Evolutionary conservation across 2,113 vertebrate genomes (phyloP), one percentile per base, ranked within the genome.

Genomic region (Corythaixoides concolor): DNA sequence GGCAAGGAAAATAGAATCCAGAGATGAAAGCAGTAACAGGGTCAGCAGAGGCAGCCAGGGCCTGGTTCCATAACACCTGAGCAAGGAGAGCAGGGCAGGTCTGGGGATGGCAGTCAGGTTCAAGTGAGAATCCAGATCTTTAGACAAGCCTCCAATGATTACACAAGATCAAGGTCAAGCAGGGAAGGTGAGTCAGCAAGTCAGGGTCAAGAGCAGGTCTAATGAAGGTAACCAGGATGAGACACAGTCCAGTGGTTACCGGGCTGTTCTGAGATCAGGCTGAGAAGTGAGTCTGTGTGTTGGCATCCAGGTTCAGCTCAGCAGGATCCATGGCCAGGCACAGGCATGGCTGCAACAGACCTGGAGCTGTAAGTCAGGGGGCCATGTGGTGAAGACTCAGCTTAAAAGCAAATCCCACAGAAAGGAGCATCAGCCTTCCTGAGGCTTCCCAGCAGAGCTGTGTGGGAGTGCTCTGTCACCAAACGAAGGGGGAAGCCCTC

Each of bases 401-500:
- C 4, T 67, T 41, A 23, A 75, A 83, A 76, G n/a, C 12, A 73
- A 8, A 50, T 60, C 43, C 32, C n/a, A 53, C 4, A n/a, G 52
- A 39, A 73, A 16, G 8, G 15, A 5, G 8, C 4, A 17, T 45
- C 67, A 76, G 63, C 24, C 24, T 30, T 39, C 27, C 47, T 12
- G 15, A 80, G 23, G 37, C 20, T 41, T 70, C 35, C 62, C 58
- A 62, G 37, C 23, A 84, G 30, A 41, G 27, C 18, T 52, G 15
- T 0, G 0, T 41, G 16, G 7, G n/a, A 68, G 15, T 23, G 27
- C 53, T 60, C 68, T 9, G 4, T 7, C 63, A 50, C 32, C 43
- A 59, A n/a, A 72, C 37, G n/a, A 76, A 58, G 2, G 39, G 4
- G 13, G 10, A 68, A 93, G 33, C 23, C 33, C 45, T 69, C 35